These are phyloP conservation scores for Alcedo quadribrachys DNA, from an alignment of 2,797 vertebrate species.

Conservation along the genomic window DNA sequence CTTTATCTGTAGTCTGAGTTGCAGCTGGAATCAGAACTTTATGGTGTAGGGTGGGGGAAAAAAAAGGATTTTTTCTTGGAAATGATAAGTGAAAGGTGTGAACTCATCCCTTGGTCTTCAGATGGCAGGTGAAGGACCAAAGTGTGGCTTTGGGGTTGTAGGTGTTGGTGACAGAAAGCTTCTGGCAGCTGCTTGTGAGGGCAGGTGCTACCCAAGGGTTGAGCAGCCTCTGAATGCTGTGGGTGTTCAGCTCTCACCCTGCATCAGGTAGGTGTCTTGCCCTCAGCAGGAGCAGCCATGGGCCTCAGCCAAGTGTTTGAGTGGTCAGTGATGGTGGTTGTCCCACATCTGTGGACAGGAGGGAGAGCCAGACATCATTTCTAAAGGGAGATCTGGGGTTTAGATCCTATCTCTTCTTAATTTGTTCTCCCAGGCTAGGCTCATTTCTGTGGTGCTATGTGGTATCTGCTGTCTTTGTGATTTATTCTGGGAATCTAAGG, in stretches of 20 bases:
- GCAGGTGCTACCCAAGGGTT: background rate
- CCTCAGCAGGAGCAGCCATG: background rate
- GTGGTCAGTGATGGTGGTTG: background rate
- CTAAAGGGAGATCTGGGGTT: background rate
- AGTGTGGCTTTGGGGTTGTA: background rate
- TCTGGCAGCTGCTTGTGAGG: background rate
- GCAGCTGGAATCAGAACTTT: background rate
- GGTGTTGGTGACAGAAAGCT: background rate
- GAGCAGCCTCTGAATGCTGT: background rate
- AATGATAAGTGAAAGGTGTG: background rate
- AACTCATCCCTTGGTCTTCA: background rate
- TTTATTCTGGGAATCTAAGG: constrained; percentile 67
- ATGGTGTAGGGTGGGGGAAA: background rate
- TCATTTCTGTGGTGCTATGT: constrained; percentile 28
- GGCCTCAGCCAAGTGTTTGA: background rate
- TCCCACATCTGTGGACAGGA: background rate
- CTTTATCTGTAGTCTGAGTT: background rate
- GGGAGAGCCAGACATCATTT: background rate
- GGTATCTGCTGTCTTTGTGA: constrained; percentile 64
- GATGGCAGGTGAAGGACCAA: background rate
- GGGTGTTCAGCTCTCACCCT: background rate
- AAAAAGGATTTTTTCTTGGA: background rate
- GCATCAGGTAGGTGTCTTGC: background rate
- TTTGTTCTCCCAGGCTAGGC: constrained; percentile 54
- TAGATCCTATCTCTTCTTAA: constrained; percentile 43